Conservation (phyloP, 2,888 invertebrate species). For the Drosophila gaucha region DNA sequence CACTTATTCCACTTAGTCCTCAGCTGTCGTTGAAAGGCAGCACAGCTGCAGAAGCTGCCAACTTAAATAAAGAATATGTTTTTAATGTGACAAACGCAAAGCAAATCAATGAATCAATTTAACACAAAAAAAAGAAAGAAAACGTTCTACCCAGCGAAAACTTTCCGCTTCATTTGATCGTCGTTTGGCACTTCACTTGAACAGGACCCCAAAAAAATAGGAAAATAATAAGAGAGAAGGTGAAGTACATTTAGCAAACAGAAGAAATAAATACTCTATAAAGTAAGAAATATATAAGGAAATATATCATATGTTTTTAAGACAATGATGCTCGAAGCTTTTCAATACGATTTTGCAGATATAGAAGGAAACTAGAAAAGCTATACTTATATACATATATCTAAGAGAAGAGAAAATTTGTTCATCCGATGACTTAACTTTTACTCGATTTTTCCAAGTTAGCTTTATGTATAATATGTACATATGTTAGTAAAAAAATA, state of each 20-base stretch:
- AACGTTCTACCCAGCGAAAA: constrained; percentile 25
- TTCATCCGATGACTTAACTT: too few relatives aligned
- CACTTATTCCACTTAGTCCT: constrained; percentile 26
- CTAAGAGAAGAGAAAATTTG: too few relatives aligned
- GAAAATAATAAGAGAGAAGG: background rate
- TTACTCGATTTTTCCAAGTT: too few relatives aligned
- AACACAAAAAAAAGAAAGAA: background rate
- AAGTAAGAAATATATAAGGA: too few relatives aligned
- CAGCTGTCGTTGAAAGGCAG: constrained; percentile 16
- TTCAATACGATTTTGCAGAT: too few relatives aligned
- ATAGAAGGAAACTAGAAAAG: too few relatives aligned
- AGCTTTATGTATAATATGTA: too few relatives aligned
- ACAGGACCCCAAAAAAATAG: constrained; percentile 1
- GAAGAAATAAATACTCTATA: background rate
- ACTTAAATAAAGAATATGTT: constrained; percentile 48
- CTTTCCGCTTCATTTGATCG: constrained; percentile 65
- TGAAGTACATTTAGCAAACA: too few relatives aligned
- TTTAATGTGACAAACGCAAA: constrained; percentile 52
- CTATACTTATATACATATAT: too few relatives aligned
- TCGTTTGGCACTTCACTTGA: constrained; percentile 32
- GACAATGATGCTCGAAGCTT: too few relatives aligned
- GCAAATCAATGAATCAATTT: constrained; percentile 50
- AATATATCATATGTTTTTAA: too few relatives aligned
- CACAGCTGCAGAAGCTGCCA: constrained; percentile 16
- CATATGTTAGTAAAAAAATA: too few relatives aligned